Base-by-base conservation (phyloP, 2,113 vertebrate genomes). In the Myiozetetes cayanensis region DNA sequence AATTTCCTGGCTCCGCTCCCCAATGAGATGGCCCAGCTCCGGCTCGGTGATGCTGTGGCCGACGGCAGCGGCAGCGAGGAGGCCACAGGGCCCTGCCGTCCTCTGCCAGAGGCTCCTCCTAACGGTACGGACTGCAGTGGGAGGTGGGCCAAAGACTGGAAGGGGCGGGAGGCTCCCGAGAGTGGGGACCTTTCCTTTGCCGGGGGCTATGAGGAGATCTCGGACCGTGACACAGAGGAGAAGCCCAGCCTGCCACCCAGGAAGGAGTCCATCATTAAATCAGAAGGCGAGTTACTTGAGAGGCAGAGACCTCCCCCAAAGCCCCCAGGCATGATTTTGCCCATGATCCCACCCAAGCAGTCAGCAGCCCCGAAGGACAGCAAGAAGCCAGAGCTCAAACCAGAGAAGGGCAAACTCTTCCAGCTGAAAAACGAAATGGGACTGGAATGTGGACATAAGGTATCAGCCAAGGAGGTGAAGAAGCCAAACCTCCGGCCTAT, bases 351-450 rank as follows among this genome's bases (percentile, higher is more conserved):
- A 13, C 98, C 98, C 37, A 99, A 99, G 94, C 98, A 97, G 41
- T 46, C 96, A 0, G 90, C 94, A 6, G 97, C 98, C 8, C 97
- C 98, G 5, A 99, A 99, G 90, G 98, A 98, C 6, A 96, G 97
- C 76, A 99, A 98, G 96, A 98, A 98, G 59, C 96, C 97, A 0
- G 99, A 99, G 87, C 70, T 98, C 68, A 99, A 98, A 96, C 97
- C 98, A 2, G 99, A 99, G n/a, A 99, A 99, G 75, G 98, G 95
- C 96, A 99, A 99, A 96, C 83, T 98, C 23, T 98, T 99, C 85
- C 98, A 98, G 68, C 97, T 99, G 84, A 98, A 98, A 61, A 99
- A 99, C 0, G 99, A 99, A 97, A 99, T 99, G 99, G 99, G 99
- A 5, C 97, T 99, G 61, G 99, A 99, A 94, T 99, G 99, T 33